Evolutionary conservation across 2,888 invertebrate species (phyloP).

Genomic region (Erebia epiphron): DNA sequence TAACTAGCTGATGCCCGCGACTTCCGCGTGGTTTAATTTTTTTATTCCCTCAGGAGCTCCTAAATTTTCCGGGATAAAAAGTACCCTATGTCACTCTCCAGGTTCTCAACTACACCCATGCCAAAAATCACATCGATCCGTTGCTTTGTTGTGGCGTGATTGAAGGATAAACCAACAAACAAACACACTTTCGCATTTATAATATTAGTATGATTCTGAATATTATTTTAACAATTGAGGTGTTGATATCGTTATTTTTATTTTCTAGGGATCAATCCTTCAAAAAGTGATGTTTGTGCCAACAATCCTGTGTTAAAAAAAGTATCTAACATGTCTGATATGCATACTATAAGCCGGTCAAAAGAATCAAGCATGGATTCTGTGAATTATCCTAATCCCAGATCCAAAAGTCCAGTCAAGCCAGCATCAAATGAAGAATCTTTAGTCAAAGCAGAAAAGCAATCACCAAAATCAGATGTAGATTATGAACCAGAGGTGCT

Average conservation of each 20-base stretch:
- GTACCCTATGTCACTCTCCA: no score
- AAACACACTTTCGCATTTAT: no score
- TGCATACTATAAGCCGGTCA: constrained; percentile 54
- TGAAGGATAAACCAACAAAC: no score
- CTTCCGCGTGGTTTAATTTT: no score
- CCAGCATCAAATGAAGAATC: constrained; percentile 57
- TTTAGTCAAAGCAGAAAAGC: constrained; percentile 70
- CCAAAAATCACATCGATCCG: no score
- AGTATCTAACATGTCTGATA: constrained; percentile 59
- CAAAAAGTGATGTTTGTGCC: constrained; percentile 66
- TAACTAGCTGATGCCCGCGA: background rate
- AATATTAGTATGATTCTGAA: background rate
- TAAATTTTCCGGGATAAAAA: no score
- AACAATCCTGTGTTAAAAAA: constrained; percentile 65
- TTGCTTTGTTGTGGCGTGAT: no score
- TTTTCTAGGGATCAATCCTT: constrained; percentile 74
- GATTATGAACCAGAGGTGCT: constrained; percentile 79
- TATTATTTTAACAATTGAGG: background rate
- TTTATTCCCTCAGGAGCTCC: no score
- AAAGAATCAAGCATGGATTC: constrained; percentile 65
- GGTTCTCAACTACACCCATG: no score
- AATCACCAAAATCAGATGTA: constrained; percentile 73
- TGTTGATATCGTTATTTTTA: constrained; percentile 12
- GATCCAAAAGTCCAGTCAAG: constrained; percentile 68
- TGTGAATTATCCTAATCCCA: constrained; percentile 52